Conservation (phyloP, 2,113 vertebrate species). For the Neoarius graeffei region DNA sequence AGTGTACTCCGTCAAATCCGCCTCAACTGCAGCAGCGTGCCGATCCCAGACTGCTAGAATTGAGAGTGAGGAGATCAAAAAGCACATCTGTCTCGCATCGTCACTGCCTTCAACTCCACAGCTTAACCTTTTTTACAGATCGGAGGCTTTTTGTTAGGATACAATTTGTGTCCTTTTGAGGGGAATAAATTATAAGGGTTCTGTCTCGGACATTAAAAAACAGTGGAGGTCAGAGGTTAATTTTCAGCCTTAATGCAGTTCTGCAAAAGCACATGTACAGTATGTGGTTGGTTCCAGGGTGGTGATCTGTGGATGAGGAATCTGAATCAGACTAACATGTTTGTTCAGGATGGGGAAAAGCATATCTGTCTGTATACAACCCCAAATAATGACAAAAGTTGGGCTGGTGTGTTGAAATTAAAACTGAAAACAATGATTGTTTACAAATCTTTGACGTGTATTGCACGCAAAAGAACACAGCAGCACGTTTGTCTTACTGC, state of each 20-base stretch:
- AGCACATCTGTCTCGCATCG: slow-evolving; percentile 51
- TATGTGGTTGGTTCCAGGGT: slow-evolving; percentile 1
- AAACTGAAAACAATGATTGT: too few relatives aligned
- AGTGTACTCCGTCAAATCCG: slow-evolving; percentile 55
- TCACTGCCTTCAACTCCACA: slow-evolving; percentile 43
- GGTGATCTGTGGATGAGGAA: slow-evolving; percentile 1
- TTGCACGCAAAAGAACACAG: too few relatives aligned
- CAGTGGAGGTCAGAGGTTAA: not conserved
- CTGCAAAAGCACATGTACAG: not conserved
- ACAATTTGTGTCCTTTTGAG: not conserved
- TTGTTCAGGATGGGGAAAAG: not conserved
- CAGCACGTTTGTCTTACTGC: too few relatives aligned
- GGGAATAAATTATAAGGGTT: not conserved
- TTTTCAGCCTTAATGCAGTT: not conserved
- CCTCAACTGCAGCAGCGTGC: slow-evolving; percentile 33
- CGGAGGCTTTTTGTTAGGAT: slow-evolving; percentile 1
- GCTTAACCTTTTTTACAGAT: slow-evolving; percentile 32
- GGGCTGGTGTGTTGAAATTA: too few relatives aligned
- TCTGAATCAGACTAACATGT: slow-evolving; percentile 1
- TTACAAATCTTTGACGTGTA: too few relatives aligned
- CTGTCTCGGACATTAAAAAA: slow-evolving; percentile 20
- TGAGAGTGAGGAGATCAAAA: slow-evolving; percentile 61
- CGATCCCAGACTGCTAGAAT: slow-evolving; percentile 21
- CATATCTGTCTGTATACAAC: too few relatives aligned
- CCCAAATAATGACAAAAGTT: too few relatives aligned